phyloP scores from a whole-genome alignment of 1,140 invertebrate genomes.

The Microplitis mediator region DNA sequence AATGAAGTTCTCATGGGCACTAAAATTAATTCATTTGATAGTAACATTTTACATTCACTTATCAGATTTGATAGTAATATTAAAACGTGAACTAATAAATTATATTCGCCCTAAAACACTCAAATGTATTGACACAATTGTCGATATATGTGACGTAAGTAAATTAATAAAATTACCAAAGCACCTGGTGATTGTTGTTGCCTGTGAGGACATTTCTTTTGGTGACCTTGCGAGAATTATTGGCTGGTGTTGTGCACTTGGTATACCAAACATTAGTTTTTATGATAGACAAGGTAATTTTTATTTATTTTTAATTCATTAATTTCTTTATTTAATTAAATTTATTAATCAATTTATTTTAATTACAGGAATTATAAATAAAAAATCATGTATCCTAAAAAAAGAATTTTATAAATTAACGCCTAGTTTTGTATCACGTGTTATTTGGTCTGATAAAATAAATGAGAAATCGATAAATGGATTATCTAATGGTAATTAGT shows the following conservation, averaged over 20 bases:
- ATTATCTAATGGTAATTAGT: constrained; percentile 58
- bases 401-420: constrained; percentile 62
- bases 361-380: constrained; percentile 65
- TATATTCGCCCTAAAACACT: constrained; percentile 7
- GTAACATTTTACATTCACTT: no score
- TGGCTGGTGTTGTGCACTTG: constrained; percentile 69
- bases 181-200: constrained; percentile 64
- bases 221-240: constrained; percentile 66
- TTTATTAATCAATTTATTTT: constrained; percentile 27
- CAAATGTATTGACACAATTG: neutral
- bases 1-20: no score
- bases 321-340: constrained; percentile 1
- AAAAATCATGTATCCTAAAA: constrained; percentile 64
- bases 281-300: constrained; percentile 72
- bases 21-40: no score
- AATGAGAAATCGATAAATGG: constrained; percentile 60
- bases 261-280: constrained; percentile 72
- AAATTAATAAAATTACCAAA: constrained; percentile 51
- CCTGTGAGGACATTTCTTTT: constrained; percentile 57
- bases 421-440: constrained; percentile 56
- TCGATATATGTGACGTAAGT: constrained; percentile 6
- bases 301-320: constrained; percentile 3
- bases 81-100: constrained; percentile 8
- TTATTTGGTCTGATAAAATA: constrained; percentile 60
- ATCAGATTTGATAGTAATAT: neutral